Evolutionary conservation across 64 coral and sea anemone species (phyloP).

Genomic region (Trachythela sp.): DNA sequence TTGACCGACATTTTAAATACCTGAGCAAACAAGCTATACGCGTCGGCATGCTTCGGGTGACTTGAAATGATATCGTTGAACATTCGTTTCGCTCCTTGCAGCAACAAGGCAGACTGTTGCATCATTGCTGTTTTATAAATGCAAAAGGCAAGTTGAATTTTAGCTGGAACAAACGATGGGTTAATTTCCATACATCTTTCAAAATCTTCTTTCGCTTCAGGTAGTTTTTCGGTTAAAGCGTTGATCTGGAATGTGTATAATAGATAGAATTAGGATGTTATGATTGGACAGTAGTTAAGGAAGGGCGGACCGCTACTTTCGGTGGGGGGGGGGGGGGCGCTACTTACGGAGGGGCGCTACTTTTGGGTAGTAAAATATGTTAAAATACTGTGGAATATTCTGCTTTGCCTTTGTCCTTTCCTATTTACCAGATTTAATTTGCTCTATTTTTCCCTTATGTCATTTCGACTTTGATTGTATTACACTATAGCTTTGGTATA

Average conservation of each 20-base stretch:
- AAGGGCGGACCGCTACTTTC: too few relatives aligned
- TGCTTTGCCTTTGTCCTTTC: too few relatives aligned
- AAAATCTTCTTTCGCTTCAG: constrained; percentile 85
- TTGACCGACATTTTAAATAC: constrained; percentile 16
- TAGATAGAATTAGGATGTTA: too few relatives aligned
- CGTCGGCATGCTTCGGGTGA: constrained; percentile 68
- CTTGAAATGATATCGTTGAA: constrained; percentile 62
- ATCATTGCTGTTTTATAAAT: constrained; percentile 82
- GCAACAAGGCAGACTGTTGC: constrained; percentile 62
- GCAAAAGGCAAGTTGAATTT: constrained; percentile 79
- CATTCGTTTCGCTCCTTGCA: constrained; percentile 67
- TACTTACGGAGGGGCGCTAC: too few relatives aligned
- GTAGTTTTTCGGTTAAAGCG: constrained; percentile 77
- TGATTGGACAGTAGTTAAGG: too few relatives aligned
- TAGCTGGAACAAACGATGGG: constrained; percentile 69
- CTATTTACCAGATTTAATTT: too few relatives aligned
- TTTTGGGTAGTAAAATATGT: too few relatives aligned
- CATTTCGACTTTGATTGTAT: too few relatives aligned
- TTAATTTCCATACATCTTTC: constrained; percentile 85
- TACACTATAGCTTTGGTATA: too few relatives aligned
- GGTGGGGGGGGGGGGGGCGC: too few relatives aligned
- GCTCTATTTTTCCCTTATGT: too few relatives aligned
- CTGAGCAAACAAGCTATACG: constrained; percentile 81
- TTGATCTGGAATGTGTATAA: constrained; percentile 50
- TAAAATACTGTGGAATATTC: too few relatives aligned